phyloP scores from a whole-genome alignment of 1,140 invertebrate genomes.

The Oncopodura yosiiana region DNA sequence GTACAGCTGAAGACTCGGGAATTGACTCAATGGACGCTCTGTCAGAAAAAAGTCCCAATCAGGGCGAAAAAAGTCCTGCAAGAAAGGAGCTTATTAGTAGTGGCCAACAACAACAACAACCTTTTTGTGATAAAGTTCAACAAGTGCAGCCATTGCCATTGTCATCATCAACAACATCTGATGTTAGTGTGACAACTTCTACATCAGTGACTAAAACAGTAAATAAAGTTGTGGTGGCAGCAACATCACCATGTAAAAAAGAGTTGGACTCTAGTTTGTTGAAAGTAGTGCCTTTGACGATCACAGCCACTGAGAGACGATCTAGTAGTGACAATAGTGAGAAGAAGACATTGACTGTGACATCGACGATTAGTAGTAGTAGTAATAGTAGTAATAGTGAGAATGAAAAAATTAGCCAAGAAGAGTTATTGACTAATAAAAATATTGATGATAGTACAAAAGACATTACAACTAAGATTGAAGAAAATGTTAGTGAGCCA shows the following conservation, averaged over 20 bases:
- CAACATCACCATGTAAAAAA: neutral
- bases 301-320: no score
- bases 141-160: neutral
- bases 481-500: neutral
- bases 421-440: no score
- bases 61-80: constrained; percentile 53
- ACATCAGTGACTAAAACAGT: no score
- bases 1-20: constrained; percentile 71
- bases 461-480: neutral
- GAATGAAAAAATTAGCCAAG: neutral
- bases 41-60: constrained; percentile 82
- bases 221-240: neutral
- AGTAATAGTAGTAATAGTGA: neutral
- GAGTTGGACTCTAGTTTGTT: no score
- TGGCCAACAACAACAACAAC: neutral
- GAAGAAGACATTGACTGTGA: constrained; percentile 2
- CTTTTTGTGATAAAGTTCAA: neutral
- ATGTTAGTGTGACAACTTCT: neutral
- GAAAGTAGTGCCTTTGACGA: no score
- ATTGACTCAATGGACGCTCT: constrained; percentile 87
- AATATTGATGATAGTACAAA: neutral
- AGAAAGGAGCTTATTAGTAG: constrained; percentile 37
- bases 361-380: constrained; percentile 1
- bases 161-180: neutral
- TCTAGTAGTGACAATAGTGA: no score